These are phyloP conservation scores for Dryocosmus kuriphilus DNA, from an alignment of 2,888 invertebrate genomes.

Conservation along the genomic window DNA sequence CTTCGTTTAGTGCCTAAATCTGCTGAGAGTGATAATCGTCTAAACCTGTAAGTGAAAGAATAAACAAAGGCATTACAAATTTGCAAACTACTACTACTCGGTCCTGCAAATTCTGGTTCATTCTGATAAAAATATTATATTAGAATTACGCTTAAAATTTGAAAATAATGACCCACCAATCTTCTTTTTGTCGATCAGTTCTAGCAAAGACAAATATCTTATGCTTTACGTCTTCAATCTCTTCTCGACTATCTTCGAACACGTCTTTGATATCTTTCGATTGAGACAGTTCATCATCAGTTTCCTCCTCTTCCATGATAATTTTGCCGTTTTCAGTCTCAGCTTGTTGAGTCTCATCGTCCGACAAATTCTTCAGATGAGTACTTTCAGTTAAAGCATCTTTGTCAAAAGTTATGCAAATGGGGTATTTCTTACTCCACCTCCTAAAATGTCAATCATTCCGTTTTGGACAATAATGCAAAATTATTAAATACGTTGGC, in stretches of 20 bases:
- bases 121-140: neutral
- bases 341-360: constrained; percentile 64
- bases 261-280: constrained; percentile 66
- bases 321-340: constrained; percentile 75
- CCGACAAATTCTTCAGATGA: constrained; percentile 72
- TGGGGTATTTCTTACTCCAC: constrained; percentile 97
- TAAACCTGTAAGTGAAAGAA: constrained; percentile 76
- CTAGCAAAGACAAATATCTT: constrained; percentile 85
- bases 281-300: constrained; percentile 74
- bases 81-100: neutral
- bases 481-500: constrained; percentile 9
- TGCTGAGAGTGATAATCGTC: constrained; percentile 79
- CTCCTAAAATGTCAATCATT: constrained; percentile 77
- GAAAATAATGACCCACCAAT: constrained; percentile 83
- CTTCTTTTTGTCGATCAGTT: constrained; percentile 93
- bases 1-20: constrained; percentile 67
- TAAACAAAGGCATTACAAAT: neutral
- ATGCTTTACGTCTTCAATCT: constrained; percentile 64
- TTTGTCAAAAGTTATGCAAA: constrained; percentile 84
- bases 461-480: neutral
- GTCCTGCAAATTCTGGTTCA: neutral
- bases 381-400: constrained; percentile 68
- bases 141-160: neutral
- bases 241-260: constrained; percentile 69
- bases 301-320: constrained; percentile 77